Evolutionary conservation across 2,888 invertebrate species (phyloP), one percentile per base, ranked within the genome.

Genomic region (Diarsia mendica): DNA sequence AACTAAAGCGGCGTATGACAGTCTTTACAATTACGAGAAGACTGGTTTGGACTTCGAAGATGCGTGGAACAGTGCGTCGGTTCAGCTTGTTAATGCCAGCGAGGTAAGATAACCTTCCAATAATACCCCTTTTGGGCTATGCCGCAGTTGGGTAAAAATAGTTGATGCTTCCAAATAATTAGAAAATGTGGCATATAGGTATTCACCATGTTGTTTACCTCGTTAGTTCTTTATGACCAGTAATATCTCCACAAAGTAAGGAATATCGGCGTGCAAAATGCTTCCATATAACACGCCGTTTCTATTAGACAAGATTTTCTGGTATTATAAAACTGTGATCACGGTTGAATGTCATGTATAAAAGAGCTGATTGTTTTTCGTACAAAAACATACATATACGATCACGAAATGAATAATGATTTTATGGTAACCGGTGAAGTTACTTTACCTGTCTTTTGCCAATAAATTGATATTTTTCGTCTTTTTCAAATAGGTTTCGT

Each of bases 11-110:
- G 93, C 93, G 0, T 93, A 77, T 53, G 92, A 92, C 9, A 79
- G 90, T 13, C 80, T 93, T 9, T 97, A 97, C 68, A 95, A 96
- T 48, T 96, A 97, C 79, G 97, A 97, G 23, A 96, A 94, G 72
- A 95, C 95, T 69, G 98, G 98, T 4, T 90, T 97, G 76, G 94
- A 97, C 11, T 97, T 97, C 15, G 98, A 99, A 92, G 98, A 98
- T 82, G 98, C 99, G 0, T 98, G 99, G 97, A 99, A 99, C 92
- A 94, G 97, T 84, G 97, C 98, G 11, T 98, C 99, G 0, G 98
- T 99, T 71, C 98, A 98, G 91, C 95, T 99, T 13, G 97, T 98
- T 0, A 97, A 97, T 82, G 98, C 98, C 23, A 98, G 99, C 58
- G 98, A 98, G 96, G 98, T 98, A 95, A 90, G 91, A 53, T 9